Percentiles rank a stretch among this genome's conserved stretches.
phyloP scores from a whole-genome alignment of 2,888 invertebrate genomes.

The Hirtodrosophila confusa region DNA sequence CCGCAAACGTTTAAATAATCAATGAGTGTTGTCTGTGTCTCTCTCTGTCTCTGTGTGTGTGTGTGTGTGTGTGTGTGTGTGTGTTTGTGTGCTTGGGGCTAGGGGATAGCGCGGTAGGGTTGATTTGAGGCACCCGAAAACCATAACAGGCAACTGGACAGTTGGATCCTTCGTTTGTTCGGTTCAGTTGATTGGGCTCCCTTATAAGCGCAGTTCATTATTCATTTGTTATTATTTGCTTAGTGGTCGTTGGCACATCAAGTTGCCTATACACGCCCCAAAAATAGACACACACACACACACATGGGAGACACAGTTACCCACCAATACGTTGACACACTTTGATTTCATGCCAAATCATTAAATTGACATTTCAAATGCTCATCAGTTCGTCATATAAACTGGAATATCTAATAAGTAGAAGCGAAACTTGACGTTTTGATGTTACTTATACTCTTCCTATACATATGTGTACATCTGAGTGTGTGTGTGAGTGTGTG shows the following conservation, averaged over 20 bases:
- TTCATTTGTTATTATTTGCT: conserved; percentile 65
- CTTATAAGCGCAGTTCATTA: conserved; percentile 50
- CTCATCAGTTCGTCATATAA: conserved; percentile 33
- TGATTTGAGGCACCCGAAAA: conserved; percentile 13
- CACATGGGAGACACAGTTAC: neutral
- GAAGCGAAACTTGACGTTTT: no score
- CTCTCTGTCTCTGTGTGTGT: conserved; percentile 5
- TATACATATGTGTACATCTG: no score
- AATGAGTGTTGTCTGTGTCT: conserved; percentile 50
- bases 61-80: conserved; percentile 2
- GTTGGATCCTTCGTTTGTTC: conserved; percentile 21
- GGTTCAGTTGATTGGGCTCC: conserved; percentile 41
- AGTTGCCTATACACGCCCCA: conserved; percentile 2
- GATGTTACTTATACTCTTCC: no score
- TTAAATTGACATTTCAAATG: conserved; percentile 49
- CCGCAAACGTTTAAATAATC: conserved; percentile 66
- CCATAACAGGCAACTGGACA: conserved; percentile 27
- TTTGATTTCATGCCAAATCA: conserved; percentile 32
- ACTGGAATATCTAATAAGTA: conserved; percentile 4
- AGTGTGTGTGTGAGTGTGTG: no score
- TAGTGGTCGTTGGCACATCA: conserved; percentile 39
- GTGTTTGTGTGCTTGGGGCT: neutral
- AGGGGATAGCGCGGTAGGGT: neutral
- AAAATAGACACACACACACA: conserved; percentile 5
- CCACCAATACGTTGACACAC: neutral